Evolutionary conservation across 2,113 vertebrate species (phyloP), one percentile per base, ranked within the genome.

Genomic region (Ophthalmolycus amberensis): DNA sequence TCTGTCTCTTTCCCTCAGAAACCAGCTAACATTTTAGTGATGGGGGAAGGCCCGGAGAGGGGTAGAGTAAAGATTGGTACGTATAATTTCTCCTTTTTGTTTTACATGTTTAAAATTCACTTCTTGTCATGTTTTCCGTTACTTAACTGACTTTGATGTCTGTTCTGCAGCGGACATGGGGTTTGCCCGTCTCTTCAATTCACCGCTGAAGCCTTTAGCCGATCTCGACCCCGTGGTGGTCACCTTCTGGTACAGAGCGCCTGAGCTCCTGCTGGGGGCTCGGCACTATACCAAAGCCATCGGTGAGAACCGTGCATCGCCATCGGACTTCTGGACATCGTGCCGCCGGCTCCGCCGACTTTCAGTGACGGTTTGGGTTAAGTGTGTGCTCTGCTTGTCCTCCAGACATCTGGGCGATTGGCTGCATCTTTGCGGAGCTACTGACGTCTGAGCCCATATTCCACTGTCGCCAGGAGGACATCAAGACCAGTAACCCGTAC

Each of bases 241-340:
- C 93, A 99, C 98, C 20, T 99, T 99, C 95, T 99, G 98, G 98
- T 99, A 99, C 95, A 96, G 98, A 94, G 98, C 98, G 92, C 98
- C 98, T 90, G 98, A 99, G 90, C 94, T 99, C 67, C 95, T 99
- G 90, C 97, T 99, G 77, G 98, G 98, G 93, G 98, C 98, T 90
- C 96, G 98, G 89, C 98, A 99, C 96, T 99, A 99, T 97, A 99
- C 98, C 96, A 99, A 99, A 99, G 98, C 98, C 96, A 99, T 99
- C 91, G 98, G 98, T 99, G 88, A 97, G 97, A 42, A 32, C 18
- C 32, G 12, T 18, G 52, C 63, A 4, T 20, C 18, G 11, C 14
- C 95, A 10, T 58, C 74, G 25, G 29, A 10, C 54, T 59, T 27
- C 25, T 29, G 7, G 70, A 40, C 8, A 22, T 34, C 22, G 15